A percentile compares a stretch with the other conserved stretches of the same genome.
Evolutionary conservation across 2,888 invertebrate genomes (phyloP).

Genomic region (Agonopterix alstromeriana): DNA sequence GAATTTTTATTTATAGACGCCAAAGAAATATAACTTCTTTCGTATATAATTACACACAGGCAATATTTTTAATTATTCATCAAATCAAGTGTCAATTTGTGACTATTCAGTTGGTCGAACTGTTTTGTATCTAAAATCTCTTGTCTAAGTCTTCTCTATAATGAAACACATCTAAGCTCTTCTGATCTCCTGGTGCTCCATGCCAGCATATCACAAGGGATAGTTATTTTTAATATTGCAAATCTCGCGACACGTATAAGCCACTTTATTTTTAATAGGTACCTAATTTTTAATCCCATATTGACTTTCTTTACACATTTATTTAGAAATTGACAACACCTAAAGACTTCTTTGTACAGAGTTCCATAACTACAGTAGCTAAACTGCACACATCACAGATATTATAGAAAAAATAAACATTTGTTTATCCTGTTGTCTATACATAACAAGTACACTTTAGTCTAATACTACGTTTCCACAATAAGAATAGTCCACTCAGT

Average conservation of each 20-base stretch:
- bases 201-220: slow-evolving; percentile 34
- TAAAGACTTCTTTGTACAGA: slow-evolving; percentile 60
- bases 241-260: slow-evolving; percentile 51
- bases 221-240: slow-evolving; percentile 35
- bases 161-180: not conserved
- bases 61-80: too few relatives aligned
- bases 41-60: too few relatives aligned
- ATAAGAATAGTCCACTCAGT: too few relatives aligned
- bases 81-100: too few relatives aligned
- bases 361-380: slow-evolving; percentile 43
- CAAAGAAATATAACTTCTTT: too few relatives aligned
- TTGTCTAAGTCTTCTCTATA: too few relatives aligned
- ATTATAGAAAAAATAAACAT: slow-evolving; percentile 61
- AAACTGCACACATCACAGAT: slow-evolving; percentile 57
- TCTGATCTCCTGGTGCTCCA: slow-evolving; percentile 30
- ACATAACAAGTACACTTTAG: slow-evolving; percentile 59
- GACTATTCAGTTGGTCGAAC: too few relatives aligned
- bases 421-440: slow-evolving; percentile 34
- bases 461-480: slow-evolving; percentile 33
- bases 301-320: slow-evolving; percentile 22
- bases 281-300: slow-evolving; percentile 21
- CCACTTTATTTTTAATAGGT: slow-evolving; percentile 50
- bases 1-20: too few relatives aligned
- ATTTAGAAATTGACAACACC: slow-evolving; percentile 59
- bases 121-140: too few relatives aligned